A percentile compares a stretch with the other conserved stretches of the same genome.
These are phyloP conservation scores for Panagrolaimus sp. DNA, from an alignment of 1,140 invertebrate species.

Conservation along the genomic window DNA sequence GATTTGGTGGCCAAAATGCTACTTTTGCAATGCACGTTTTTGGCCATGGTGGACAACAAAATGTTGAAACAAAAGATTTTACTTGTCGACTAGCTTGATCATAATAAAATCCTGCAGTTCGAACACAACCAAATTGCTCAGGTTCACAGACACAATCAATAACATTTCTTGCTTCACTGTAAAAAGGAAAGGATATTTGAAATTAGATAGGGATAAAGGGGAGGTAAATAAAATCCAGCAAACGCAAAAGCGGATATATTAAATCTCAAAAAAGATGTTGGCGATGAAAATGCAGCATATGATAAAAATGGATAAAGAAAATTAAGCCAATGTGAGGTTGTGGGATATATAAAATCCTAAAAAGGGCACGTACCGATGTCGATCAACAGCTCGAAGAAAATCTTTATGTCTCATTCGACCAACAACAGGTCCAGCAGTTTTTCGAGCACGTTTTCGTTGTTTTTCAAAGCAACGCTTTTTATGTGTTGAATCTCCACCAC, in stretches of 20 bases:
- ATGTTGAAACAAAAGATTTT: background rate
- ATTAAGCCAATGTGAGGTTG: too few species aligned
- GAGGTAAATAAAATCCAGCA: too few species aligned
- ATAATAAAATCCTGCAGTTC: background rate
- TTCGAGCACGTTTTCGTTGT: background rate
- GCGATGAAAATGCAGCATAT: too few species aligned
- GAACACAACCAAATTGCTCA: background rate
- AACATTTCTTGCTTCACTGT: background rate
- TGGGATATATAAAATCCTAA: background rate
- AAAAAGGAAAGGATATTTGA: background rate
- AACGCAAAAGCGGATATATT: too few species aligned
- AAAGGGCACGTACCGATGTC: background rate
- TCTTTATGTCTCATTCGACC: background rate
- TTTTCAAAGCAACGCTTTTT: background rate
- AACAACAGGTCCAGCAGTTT: background rate
- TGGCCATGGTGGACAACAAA: constrained; percentile 4
- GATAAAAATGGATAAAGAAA: too few species aligned
- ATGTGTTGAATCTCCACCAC: background rate
- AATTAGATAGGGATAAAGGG: too few species aligned
- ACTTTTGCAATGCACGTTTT: background rate
- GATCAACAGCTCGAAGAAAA: constrained; percentile 9
- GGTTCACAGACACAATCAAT: constrained; percentile 8
- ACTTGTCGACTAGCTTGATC: background rate
- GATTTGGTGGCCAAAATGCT: constrained; percentile 8
- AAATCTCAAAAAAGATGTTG: too few species aligned